Evolutionary conservation across 1,140 invertebrate species (phyloP).

Genomic region (Lithobius niger): DNA sequence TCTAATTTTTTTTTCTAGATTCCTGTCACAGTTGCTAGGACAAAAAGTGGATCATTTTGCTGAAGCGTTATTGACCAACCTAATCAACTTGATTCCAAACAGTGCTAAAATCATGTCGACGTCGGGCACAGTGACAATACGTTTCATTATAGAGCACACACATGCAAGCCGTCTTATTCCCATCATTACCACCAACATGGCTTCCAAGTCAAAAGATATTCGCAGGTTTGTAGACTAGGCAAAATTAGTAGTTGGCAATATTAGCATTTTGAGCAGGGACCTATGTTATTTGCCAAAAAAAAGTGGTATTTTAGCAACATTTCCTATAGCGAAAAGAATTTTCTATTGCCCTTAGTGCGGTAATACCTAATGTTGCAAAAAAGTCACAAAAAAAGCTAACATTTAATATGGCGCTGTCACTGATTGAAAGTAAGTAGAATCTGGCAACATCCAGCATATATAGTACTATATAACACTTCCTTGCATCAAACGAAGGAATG

Average conservation of each 20-base stretch:
- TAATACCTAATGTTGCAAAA: too few relatives aligned
- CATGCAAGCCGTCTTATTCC: conserved; percentile 72
- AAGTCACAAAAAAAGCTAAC: too few relatives aligned
- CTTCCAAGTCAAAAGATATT: conserved; percentile 84
- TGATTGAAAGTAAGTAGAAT: too few relatives aligned
- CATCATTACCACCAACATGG: conserved; percentile 61
- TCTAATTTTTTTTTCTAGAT: too few relatives aligned
- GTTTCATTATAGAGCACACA: conserved; percentile 79
- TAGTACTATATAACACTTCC: too few relatives aligned
- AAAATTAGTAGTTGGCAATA: background rate
- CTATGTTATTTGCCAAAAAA: background rate
- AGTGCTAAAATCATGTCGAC: conserved; percentile 92
- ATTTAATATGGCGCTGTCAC: too few relatives aligned
- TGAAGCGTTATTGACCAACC: conserved; percentile 58
- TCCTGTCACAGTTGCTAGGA: conserved; percentile 66
- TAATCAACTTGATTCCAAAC: conserved; percentile 89
- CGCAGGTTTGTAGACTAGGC: conserved; percentile 36
- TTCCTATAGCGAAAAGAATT: too few relatives aligned
- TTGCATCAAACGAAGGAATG: too few relatives aligned
- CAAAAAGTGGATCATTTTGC: conserved; percentile 66
- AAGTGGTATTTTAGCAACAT: background rate
- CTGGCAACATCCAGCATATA: too few relatives aligned
- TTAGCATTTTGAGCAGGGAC: background rate
- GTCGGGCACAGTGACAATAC: conserved; percentile 67
- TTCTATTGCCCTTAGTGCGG: too few relatives aligned